Conservation (phyloP, 2,888 invertebrate species). For the Prosopocoilus inquinatus region DNA sequence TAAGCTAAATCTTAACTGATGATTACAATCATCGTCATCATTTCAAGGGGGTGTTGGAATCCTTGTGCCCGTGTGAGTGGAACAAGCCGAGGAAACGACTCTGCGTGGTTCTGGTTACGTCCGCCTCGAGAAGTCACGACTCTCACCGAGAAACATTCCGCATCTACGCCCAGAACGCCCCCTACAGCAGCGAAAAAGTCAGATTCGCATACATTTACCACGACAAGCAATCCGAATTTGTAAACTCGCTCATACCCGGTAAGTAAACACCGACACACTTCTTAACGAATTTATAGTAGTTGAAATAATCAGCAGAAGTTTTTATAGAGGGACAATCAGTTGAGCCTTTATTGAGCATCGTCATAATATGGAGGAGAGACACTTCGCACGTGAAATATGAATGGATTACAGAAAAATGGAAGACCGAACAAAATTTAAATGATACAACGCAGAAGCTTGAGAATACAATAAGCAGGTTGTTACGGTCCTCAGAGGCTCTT, state of each 20-base stretch:
- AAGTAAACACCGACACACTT: slow-evolving; percentile 3
- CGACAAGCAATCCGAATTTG: slow-evolving; percentile 80
- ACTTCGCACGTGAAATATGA: slow-evolving; percentile 85
- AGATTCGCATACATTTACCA: slow-evolving; percentile 87
- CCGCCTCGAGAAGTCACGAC: slow-evolving; percentile 59
- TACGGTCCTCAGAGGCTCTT: slow-evolving; percentile 71
- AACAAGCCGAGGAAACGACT: slow-evolving; percentile 71
- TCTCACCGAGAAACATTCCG: slow-evolving; percentile 67
- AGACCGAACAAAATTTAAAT: slow-evolving; percentile 59
- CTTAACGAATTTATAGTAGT: not conserved
- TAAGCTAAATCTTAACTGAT: not conserved
- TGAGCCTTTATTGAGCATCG: slow-evolving; percentile 74
- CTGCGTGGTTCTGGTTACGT: slow-evolving; percentile 78
- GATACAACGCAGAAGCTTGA: slow-evolving; percentile 73
- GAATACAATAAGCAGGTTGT: slow-evolving; percentile 66
- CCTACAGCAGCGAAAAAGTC: slow-evolving; percentile 66
- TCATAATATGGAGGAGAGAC: slow-evolving; percentile 88
- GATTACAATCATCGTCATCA: not conserved
- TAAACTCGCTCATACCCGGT: slow-evolving; percentile 69
- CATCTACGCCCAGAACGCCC: slow-evolving; percentile 67
- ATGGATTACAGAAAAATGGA: slow-evolving; percentile 78
- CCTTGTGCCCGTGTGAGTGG: slow-evolving; percentile 87
- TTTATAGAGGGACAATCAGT: slow-evolving; percentile 58
- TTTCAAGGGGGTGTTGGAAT: slow-evolving; percentile 67
- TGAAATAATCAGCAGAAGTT: slow-evolving; percentile 23